Evolutionary conservation across 2,113 vertebrate genomes (phyloP), one percentile per base, ranked within the genome.

Genomic region (Callocephalon fimbriatum): DNA sequence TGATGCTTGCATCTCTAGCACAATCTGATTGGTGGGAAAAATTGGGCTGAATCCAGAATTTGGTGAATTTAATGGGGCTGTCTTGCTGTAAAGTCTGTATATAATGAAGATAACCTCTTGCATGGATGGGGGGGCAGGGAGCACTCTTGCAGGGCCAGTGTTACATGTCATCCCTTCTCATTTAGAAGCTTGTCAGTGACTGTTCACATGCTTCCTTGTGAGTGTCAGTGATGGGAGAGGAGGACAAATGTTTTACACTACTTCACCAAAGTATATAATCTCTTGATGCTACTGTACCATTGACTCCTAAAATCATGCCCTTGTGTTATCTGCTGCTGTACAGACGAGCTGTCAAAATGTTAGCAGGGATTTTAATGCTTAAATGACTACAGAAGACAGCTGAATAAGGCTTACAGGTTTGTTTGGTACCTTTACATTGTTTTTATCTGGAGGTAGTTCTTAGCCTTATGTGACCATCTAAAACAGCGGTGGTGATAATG

Each of bases 291-390:
- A 1, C 77, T 71, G 9, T 87, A 63, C 17, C 45, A 53, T 11
- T 90, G 42, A 38, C 40, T 95, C 51, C 38, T 56, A 31, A 62
- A 90, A 58, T 61, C 88, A 70, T 10, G 4, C 51, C 73, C 74
- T 82, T 47, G 2, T 12, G 38, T 66, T 96, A 58, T 40, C 42
- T 61, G 62, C 74, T 5, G 4, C 83, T 0, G 0, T 42, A 50
- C 81, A 91, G 90, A 62, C 45, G 85, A 86, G 47, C 90, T 97
- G 77, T 95, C 93, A 97, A 79, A 97, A 90, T 7, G 1, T 66
- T 90, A 44, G 66, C 45, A 7, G 83, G 71, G 44, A 37, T 90
- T 78, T 76, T 90, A 83, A 68, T 0, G 12, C 76, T 78, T 27
- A 88, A 58, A 75, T 78, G 59, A 42, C 90, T 48, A 2, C 1